Base-by-base conservation (phyloP, 2,113 vertebrate species). In the Dasyornis broadbenti region DNA sequence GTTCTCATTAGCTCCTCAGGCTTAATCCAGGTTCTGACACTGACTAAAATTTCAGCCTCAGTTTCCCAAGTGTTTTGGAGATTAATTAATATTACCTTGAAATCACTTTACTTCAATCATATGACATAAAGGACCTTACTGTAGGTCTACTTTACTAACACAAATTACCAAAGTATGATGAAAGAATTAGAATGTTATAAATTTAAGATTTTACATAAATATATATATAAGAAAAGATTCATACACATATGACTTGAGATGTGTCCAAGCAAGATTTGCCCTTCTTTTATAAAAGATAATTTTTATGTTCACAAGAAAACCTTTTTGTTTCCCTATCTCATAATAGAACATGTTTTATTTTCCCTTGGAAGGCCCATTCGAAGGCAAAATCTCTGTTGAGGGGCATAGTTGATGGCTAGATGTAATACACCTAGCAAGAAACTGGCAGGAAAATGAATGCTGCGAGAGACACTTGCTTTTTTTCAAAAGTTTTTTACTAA, bases 181-280 rank as follows among this genome's bases (percentile, higher is more conserved):
- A 92, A 95, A 82, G 18, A 47, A 93, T 97, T 93, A 80, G 52
- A 91, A 96, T 68, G 28, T 44, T 69, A 91, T 88, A 42, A 93
- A 63, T 93, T 92, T 87, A 81, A 95, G 47, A 17, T 49, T 53
- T 30, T 60, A 42, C 7, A 42, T 3, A n/a, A n/a, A 28, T 16
- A 8, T 19, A 30, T 17, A 42, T 7, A 79, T 61, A 95, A 89
- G 57, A 91, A 80, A 93, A 82, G 7, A 56, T 50, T 86, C 17
- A 56, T 10, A 64, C 33, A 28, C 19, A 64, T 12, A 33, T 10
- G 52, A 50, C 28, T 60, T 88, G 42, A 94, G 47, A 75, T 66
- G 18, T n/a, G 11, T 56, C 35, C 59, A 95, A 81, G 35, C 7
- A 63, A 84, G 52, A 54, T 86, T 83, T 96, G 63, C 49, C 33